Conservation (phyloP, 2,888 invertebrate species). For the Piscicola geometra region DNA sequence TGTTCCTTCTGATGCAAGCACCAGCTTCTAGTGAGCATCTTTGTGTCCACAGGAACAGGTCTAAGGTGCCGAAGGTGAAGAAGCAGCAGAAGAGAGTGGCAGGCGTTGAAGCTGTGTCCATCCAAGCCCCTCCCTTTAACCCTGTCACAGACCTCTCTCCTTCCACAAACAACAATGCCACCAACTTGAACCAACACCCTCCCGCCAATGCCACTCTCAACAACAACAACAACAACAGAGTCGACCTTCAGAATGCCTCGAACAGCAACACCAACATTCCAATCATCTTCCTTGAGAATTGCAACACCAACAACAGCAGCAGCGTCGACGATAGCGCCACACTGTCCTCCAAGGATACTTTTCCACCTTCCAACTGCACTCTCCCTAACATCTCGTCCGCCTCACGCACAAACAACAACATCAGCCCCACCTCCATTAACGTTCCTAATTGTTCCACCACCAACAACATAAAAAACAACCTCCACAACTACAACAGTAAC, state of each 20-base stretch:
- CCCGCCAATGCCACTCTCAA: not conserved
- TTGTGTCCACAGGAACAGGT: not conserved
- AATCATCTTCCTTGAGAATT: not conserved
- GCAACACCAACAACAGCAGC: not conserved
- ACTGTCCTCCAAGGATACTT: too few species aligned
- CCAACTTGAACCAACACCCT: not conserved
- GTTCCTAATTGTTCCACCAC: not conserved
- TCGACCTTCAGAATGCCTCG: not conserved
- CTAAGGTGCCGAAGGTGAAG: not conserved
- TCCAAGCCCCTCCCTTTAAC: too few species aligned
- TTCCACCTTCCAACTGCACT: too few species aligned
- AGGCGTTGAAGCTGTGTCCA: too few species aligned
- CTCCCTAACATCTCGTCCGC: too few species aligned
- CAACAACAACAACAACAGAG: not conserved
- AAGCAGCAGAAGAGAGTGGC: too few species aligned
- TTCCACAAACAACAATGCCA: too few species aligned
- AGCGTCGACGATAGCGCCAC: not conserved
- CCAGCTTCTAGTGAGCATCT: not conserved
- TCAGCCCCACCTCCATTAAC: not conserved
- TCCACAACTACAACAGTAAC: not conserved
- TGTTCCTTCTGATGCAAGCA: not conserved
- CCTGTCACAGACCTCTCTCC: too few species aligned
- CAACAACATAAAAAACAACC: not conserved
- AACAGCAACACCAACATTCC: not conserved
- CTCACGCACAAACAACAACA: not conserved